phyloP scores from a whole-genome alignment of 2,113 vertebrate species.

The Circaetus gallicus region DNA sequence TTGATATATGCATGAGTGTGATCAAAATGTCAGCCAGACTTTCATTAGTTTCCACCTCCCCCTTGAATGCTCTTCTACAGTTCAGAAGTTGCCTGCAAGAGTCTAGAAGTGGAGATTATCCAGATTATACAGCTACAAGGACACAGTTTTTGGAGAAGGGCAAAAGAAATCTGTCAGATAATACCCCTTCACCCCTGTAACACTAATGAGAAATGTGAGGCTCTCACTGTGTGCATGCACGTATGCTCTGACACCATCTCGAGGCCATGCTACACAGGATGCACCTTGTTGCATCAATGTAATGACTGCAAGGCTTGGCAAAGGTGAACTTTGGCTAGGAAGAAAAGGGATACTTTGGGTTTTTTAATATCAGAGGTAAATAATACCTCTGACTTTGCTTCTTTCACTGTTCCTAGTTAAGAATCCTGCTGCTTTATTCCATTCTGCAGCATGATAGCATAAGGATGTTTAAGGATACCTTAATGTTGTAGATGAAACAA shows the following conservation, averaged over 20 bases:
- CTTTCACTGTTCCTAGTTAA: not conserved
- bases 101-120: conserved; percentile 48
- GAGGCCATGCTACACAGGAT: not conserved
- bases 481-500: not conserved
- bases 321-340: not conserved
- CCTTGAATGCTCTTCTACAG: conserved; percentile 58
- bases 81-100: conserved; percentile 34
- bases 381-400: not conserved
- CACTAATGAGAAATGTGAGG: not conserved
- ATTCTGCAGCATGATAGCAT: not conserved
- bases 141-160: conserved; percentile 31
- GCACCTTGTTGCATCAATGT: not conserved
- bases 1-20: conserved; percentile 73
- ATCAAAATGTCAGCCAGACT: conserved; percentile 78
- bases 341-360: not conserved
- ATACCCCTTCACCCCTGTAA: not conserved
- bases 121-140: not conserved
- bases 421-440: not conserved
- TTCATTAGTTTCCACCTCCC: conserved; percentile 73
- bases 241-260: not conserved
- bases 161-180: conserved; percentile 30
- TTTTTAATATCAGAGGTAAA: not conserved
- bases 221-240: not conserved
- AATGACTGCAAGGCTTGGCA: not conserved
- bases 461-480: not conserved